Percentiles rank a stretch among this genome's conserved stretches.
Conservation (phyloP, 2,888 invertebrate genomes). For the Esperia sulphurella region DNA sequence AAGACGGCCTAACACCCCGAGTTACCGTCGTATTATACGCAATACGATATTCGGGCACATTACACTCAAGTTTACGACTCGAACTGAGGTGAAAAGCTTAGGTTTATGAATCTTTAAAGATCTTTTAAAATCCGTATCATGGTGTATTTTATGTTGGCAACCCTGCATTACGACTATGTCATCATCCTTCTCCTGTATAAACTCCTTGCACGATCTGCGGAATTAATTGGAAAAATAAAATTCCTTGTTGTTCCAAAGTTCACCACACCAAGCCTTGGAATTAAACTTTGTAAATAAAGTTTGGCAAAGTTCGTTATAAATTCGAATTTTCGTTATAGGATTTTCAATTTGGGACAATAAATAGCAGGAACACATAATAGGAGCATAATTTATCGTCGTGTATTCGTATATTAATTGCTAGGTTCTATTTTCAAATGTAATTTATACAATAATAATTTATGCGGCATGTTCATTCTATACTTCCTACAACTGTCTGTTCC, state of each 20-base stretch:
- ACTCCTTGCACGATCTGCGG: not conserved
- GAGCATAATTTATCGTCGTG: slow-evolving; percentile 39
- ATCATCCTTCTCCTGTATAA: not conserved
- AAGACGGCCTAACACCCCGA: slow-evolving; percentile 58
- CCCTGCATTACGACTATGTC: slow-evolving; percentile 6
- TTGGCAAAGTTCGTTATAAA: slow-evolving; percentile 18
- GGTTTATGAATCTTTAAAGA: slow-evolving; percentile 72
- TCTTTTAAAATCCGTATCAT: slow-evolving; percentile 64
- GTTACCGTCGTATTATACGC: slow-evolving; percentile 54
- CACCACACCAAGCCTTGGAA: slow-evolving; percentile 15
- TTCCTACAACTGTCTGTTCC: slow-evolving; percentile 55
- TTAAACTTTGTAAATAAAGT: slow-evolving; percentile 25
- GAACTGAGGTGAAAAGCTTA: slow-evolving; percentile 61
- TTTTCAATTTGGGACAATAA: slow-evolving; percentile 38
- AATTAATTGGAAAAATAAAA: slow-evolving; percentile 17
- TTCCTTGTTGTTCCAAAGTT: slow-evolving; percentile 18
- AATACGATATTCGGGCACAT: slow-evolving; percentile 63
- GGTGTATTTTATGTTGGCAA: slow-evolving; percentile 39
- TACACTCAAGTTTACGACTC: slow-evolving; percentile 69
- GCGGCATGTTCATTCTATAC: slow-evolving; percentile 36
- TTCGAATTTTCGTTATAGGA: slow-evolving; percentile 5
- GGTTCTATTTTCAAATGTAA: slow-evolving; percentile 50
- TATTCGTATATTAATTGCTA: slow-evolving; percentile 38
- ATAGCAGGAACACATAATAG: slow-evolving; percentile 37
- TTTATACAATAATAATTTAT: slow-evolving; percentile 54